Base-by-base conservation (phyloP, 2,113 vertebrate species). In the Psittacus erithacus region DNA sequence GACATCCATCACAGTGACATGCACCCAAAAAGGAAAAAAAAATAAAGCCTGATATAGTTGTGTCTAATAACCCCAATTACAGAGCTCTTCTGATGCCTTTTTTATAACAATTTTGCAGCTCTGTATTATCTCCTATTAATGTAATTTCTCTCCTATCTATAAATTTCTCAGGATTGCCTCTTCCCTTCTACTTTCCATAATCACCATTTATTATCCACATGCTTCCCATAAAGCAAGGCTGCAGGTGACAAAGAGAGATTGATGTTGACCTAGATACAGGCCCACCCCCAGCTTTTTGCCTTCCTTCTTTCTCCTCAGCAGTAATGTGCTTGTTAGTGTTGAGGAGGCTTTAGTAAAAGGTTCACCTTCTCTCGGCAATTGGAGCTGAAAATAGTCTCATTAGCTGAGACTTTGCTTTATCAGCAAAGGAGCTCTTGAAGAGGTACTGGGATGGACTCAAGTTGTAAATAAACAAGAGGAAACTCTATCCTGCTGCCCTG, bases 41-140 rank as follows among this genome's bases (percentile, higher is more conserved):
- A 60, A 6, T 33, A 53, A 53, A 6, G 9, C 52, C 65, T 38
- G 10, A 7, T 77, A 38, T 74, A 93, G 95, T 81, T 92, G 69
- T 90, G 57, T 90, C 63, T 95, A 97, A 97, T 95, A 94, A 93
- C 77, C 70, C 62, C 59, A 80, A 91, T 94, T 97, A 96, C 41
- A 73, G 86, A 95, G 69, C 86, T 94, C 86, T 90, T 92, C 79
- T 94, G 90, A 90, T 97, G 69, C 86, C 44, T 94, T 96, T 97
- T 97, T 94, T 93, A 82, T 94, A 95, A 68, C 76, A 77, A 63
- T 78, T 95, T 90, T 95, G 82, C 84, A 82, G 94, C 25, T 87
- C 78, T 38, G 13, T 91, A 53, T 95, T 95, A 90, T 47, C 29
- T 84, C 69, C 78, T 86, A 64, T 92, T 96, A 93, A 90, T 57